Evolutionary conservation across 1,140 invertebrate species (phyloP).

Genomic region (Drosophila sp.): DNA sequence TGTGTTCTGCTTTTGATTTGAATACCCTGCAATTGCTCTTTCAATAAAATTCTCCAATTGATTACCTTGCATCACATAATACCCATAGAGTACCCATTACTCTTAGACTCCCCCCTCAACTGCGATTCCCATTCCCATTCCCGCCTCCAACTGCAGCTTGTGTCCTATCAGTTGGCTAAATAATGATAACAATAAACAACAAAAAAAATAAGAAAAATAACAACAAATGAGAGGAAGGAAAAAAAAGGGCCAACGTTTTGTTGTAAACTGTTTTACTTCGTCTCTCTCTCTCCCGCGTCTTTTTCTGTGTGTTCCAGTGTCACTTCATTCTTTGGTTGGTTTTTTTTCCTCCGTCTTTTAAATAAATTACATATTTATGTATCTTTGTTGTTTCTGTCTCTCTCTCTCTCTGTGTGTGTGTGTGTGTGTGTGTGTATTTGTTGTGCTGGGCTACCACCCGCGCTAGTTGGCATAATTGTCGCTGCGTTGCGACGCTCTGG

Average conservation of each 20-base stretch:
- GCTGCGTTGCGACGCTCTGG: slow-evolving; percentile 32
- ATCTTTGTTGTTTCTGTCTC: slow-evolving; percentile 33
- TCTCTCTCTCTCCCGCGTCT: slow-evolving; percentile 9
- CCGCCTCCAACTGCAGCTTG: slow-evolving; percentile 16
- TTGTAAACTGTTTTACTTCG: slow-evolving; percentile 52
- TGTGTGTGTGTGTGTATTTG: slow-evolving; percentile 17
- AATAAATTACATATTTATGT: slow-evolving; percentile 79
- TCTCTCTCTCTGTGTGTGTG: slow-evolving; percentile 1
- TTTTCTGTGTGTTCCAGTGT: slow-evolving; percentile 7
- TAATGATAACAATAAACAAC: slow-evolving; percentile 80
- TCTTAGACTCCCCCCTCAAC: no score
- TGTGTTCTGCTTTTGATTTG: no score
- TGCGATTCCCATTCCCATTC: slow-evolving; percentile 9
- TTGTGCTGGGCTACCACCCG: not conserved
- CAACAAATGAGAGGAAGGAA: slow-evolving; percentile 33
- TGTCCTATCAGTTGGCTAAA: slow-evolving; percentile 71
- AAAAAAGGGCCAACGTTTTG: slow-evolving; percentile 46
- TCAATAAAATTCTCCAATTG: not conserved
- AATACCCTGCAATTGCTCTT: no score
- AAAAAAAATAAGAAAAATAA: slow-evolving; percentile 63
- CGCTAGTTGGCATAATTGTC: slow-evolving; percentile 72
- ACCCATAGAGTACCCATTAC: not conserved
- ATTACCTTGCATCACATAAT: not conserved
- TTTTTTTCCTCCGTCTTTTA: slow-evolving; percentile 44
- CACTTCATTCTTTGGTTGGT: slow-evolving; percentile 17